Conservation (phyloP, 2,113 vertebrate species). For the Brachyistius frenatus region DNA sequence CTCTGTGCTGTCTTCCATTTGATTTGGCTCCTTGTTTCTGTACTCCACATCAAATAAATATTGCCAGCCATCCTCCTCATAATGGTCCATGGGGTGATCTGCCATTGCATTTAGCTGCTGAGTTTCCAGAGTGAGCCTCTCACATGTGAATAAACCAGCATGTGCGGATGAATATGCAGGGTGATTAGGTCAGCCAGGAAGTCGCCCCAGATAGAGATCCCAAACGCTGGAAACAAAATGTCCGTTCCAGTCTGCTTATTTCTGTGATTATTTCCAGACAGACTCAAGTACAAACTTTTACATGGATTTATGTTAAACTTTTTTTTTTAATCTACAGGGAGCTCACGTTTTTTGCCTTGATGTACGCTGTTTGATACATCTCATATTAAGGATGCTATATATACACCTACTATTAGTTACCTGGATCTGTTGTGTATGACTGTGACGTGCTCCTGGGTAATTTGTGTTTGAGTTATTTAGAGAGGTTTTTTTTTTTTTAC, state of each 20-base stretch:
- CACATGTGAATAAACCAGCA: neutral
- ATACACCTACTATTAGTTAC: no score
- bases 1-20: neutral
- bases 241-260: neutral
- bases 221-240: neutral
- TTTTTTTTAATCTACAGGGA: no score
- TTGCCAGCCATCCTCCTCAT: neutral
- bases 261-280: no score
- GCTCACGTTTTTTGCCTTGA: no score
- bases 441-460: no score
- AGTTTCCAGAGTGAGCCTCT: neutral
- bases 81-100: neutral
- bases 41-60: neutral
- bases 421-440: no score
- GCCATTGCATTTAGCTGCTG: neutral
- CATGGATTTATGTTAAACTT: no score
- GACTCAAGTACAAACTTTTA: no score
- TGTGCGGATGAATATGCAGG: neutral
- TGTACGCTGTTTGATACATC: no score
- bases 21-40: rapidly evolving
- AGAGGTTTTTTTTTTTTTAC: no score
- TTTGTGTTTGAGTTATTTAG: no score
- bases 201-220: neutral
- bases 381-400: no score
- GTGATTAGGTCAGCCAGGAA: neutral